These are phyloP conservation scores for Elachura formosa DNA, from an alignment of 2,113 vertebrate genomes.

Conservation along the genomic window DNA sequence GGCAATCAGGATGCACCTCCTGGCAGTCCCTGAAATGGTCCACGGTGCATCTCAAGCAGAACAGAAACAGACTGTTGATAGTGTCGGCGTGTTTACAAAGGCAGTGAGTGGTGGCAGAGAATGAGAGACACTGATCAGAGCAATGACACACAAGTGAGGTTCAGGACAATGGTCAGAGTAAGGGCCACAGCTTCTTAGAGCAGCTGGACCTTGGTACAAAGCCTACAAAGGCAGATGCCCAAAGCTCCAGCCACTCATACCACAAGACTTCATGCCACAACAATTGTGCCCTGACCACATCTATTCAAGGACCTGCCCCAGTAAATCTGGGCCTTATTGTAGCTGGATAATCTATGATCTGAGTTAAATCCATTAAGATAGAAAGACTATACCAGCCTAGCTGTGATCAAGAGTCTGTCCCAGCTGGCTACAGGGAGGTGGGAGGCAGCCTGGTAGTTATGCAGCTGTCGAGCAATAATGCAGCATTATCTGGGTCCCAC, in stretches of 20 bases:
- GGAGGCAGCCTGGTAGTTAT: background rate
- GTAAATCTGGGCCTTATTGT: background rate
- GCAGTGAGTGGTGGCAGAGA: background rate
- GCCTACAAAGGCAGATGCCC: background rate
- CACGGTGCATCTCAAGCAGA: background rate
- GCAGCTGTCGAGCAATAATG: background rate
- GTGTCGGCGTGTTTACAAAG: rapidly evolving
- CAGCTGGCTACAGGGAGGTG: background rate
- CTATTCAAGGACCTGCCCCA: background rate
- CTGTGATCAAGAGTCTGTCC: background rate
- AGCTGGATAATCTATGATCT: background rate
- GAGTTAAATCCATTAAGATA: background rate
- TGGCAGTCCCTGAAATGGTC: background rate
- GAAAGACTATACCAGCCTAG: background rate
- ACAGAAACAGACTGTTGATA: background rate
- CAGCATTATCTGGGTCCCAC: background rate
- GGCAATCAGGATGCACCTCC: background rate
- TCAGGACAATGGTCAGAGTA: background rate
- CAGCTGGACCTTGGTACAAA: background rate
- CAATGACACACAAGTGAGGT: background rate
- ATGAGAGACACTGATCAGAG: background rate
- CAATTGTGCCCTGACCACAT: background rate
- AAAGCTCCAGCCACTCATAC: background rate
- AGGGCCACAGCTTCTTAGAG: background rate
- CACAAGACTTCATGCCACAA: background rate